Base-by-base conservation (phyloP, 2,797 vertebrate genomes). In the Choloepus didactylus region DNA sequence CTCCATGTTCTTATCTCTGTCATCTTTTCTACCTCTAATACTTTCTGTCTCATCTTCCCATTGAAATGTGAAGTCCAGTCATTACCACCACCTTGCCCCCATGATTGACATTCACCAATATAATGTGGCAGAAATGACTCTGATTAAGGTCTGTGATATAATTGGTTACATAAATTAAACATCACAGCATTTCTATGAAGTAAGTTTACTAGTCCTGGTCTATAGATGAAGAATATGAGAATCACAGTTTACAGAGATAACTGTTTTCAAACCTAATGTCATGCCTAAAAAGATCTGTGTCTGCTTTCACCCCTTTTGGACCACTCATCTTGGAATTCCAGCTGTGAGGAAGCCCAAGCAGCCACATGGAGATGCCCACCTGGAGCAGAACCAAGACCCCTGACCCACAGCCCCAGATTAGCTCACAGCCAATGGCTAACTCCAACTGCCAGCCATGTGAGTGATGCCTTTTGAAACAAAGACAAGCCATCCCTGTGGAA, bases 41-140 rank as follows among this genome's bases (percentile, higher is more conserved):
- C 14, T 51, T 38, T 64, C 41, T 31, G 4, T 76, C 31, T 85
- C 60, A 31, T 27, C 25, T 31, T 19, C 21, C 23, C 31, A 2
- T 60, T 56, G 60, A 89, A 9, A 76, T 4, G 11, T 18, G 14
- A 2, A 46, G 7, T 35, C 29, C 11, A 31, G 70, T 31, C 31
- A 2, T 38, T 2, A 4, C 0, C 16, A 11, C 11, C 6, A 5
- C 49, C 15, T 9, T 44, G 10, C 7, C 16, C 46, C 72, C 41
- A 29, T 38, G 11, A 35, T 49, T 75, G 29, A 59, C 35, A 59
- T 56, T 56, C 5, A 29, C 66, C 35, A 46, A 5, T 29, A 41
- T 4, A 62, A 83, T n/a, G 31, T 29, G 12, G 31, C 18, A 21
- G 18, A 67, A 70, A 15, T 46, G 31, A 60, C 70, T 12, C 70